These are phyloP conservation scores for Leptoclinus maculatus DNA, from an alignment of 2,797 vertebrate genomes.

Conservation along the genomic window DNA sequence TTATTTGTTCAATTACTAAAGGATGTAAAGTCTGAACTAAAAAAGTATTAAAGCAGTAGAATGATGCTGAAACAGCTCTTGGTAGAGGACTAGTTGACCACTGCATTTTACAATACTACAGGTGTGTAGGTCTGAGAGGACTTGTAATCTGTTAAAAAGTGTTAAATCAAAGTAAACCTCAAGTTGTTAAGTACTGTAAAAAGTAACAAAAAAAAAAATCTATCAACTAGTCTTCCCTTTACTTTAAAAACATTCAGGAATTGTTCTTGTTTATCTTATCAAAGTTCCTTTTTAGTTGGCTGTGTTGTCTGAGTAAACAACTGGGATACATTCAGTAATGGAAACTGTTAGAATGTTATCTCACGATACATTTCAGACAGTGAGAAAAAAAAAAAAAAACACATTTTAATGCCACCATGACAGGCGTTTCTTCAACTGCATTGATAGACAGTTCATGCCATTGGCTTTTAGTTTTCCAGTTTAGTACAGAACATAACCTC, in stretches of 20 bases:
- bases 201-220: slow-evolving; percentile 39
- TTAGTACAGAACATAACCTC: slow-evolving; percentile 31
- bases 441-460: slow-evolving; percentile 19
- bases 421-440: slow-evolving; percentile 53
- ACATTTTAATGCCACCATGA: slow-evolving; percentile 50
- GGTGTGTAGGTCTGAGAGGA: slow-evolving; percentile 30
- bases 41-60: not conserved
- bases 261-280: slow-evolving; percentile 17
- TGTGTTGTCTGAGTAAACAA: slow-evolving; percentile 52
- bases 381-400: slow-evolving; percentile 41
- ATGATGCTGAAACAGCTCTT: slow-evolving; percentile 16
- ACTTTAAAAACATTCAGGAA: slow-evolving; percentile 41
- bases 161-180: slow-evolving; percentile 21
- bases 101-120: slow-evolving; percentile 14
- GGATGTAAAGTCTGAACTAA: not conserved
- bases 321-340: slow-evolving; percentile 25
- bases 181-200: slow-evolving; percentile 43
- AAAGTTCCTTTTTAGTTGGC: slow-evolving; percentile 16
- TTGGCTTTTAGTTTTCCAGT: slow-evolving; percentile 48
- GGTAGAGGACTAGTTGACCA: slow-evolving; percentile 28
- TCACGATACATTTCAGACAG: slow-evolving; percentile 47
- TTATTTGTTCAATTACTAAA: slow-evolving; percentile 1
- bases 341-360: slow-evolving; percentile 8
- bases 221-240: slow-evolving; percentile 31
- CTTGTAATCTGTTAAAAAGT: slow-evolving; percentile 35